A percentile compares a stretch with the other conserved stretches of the same genome.
phyloP scores from a whole-genome alignment of 2,888 invertebrate species.

The Trilocha varians region DNA sequence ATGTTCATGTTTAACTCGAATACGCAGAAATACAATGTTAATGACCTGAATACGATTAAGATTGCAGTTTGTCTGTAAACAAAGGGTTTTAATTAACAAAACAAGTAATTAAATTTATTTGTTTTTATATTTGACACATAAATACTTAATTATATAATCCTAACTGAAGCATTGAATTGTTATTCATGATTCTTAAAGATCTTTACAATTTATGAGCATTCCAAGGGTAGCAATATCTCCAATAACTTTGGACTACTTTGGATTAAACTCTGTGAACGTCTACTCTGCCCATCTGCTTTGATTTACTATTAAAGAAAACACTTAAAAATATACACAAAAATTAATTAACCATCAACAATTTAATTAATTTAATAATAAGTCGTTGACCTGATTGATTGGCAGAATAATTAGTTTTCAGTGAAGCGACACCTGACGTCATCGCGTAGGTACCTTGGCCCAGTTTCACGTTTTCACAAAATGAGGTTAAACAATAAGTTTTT shows the following conservation, averaged over 20 bases:
- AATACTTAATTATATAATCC: too few relatives aligned
- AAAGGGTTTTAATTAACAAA: not conserved
- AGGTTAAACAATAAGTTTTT: slow-evolving; percentile 19
- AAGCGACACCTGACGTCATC: slow-evolving; percentile 41
- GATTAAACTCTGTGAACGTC: too few relatives aligned
- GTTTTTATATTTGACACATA: too few relatives aligned
- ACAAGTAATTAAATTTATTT: too few relatives aligned
- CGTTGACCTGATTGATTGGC: slow-evolving; percentile 54
- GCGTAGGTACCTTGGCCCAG: slow-evolving; percentile 47
- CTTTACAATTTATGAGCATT: too few relatives aligned
- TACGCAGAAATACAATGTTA: slow-evolving; percentile 55
- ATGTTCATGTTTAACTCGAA: slow-evolving; percentile 30
- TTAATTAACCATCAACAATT: slow-evolving; percentile 20
- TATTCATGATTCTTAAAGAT: too few relatives aligned
- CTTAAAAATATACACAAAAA: too few relatives aligned
- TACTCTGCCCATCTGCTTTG: too few relatives aligned
- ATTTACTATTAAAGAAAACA: not conserved
- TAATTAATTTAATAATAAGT: slow-evolving; percentile 42
- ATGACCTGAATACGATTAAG: slow-evolving; percentile 47
- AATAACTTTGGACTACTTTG: too few relatives aligned
- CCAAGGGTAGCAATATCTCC: too few relatives aligned
- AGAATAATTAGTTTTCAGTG: slow-evolving; percentile 44
- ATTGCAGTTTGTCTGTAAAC: slow-evolving; percentile 1
- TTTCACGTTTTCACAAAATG: slow-evolving; percentile 32
- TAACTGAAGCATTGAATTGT: too few relatives aligned